Conservation (phyloP, 2,113 vertebrate species). For the Spea bombifrons region DNA sequence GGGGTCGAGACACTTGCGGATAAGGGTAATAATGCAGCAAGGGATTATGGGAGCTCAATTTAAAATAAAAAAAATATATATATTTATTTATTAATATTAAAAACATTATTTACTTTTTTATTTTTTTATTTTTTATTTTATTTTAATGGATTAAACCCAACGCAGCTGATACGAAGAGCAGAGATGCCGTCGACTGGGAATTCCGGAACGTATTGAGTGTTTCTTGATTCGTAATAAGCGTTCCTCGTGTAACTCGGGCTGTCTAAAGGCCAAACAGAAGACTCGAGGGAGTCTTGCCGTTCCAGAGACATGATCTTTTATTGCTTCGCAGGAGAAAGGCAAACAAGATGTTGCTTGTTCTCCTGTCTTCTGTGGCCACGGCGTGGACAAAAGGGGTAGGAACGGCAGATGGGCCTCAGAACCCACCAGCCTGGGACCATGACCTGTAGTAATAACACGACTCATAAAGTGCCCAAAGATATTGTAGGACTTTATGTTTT, state of each 20-base stretch:
- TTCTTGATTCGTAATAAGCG: slow-evolving; percentile 4
- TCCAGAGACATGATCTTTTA: slow-evolving; percentile 21
- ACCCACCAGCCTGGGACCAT: background rate
- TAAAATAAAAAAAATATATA: background rate
- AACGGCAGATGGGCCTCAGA: background rate
- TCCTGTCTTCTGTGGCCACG: background rate
- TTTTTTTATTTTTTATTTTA: background rate
- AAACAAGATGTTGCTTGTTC: background rate
- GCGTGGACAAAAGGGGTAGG: slow-evolving; percentile 10
- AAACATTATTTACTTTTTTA: background rate
- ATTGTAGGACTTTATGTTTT: no score
- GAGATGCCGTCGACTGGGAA: background rate
- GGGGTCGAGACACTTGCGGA: background rate
- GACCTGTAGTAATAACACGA: no score
- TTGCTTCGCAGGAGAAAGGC: slow-evolving; percentile 16
- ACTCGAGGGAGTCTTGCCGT: background rate
- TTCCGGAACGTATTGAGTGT: background rate
- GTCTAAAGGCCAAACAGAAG: slow-evolving; percentile 20
- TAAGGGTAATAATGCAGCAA: slow-evolving; percentile 5
- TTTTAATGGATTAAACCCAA: background rate
- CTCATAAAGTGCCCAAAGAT: no score
- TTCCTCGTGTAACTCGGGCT: background rate
- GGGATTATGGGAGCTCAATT: slow-evolving; percentile 6
- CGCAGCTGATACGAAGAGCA: background rate
- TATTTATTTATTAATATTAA: no score